These are phyloP conservation scores for Sarcophaga peregrina DNA, from an alignment of 1,140 invertebrate species.

Conservation along the genomic window DNA sequence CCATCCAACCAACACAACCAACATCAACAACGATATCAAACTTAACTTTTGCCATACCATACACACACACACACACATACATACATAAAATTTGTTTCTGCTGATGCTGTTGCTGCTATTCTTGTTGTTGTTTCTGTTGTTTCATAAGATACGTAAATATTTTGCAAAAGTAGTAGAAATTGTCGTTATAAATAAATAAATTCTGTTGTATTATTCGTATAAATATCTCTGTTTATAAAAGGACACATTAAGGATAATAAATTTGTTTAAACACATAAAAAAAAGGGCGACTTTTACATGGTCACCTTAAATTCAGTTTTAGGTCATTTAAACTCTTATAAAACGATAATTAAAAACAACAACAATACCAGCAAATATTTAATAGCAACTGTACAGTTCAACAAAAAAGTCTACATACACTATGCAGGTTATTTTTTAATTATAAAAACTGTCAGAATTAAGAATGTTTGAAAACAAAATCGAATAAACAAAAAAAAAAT, in stretches of 20 bases:
- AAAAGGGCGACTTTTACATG: background rate
- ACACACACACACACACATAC: too few species aligned
- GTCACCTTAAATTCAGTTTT: background rate
- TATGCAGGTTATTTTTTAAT: too few species aligned
- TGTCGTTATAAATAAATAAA: background rate
- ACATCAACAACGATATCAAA: too few species aligned
- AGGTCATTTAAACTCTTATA: conserved; percentile 15
- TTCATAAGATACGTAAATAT: too few species aligned
- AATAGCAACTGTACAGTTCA: too few species aligned
- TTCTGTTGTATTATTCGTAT: background rate
- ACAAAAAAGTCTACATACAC: too few species aligned
- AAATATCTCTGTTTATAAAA: conserved; percentile 25
- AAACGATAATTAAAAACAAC: background rate
- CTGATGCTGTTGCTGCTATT: background rate
- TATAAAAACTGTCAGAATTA: too few species aligned
- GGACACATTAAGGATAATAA: conserved; percentile 27
- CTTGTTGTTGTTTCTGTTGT: background rate
- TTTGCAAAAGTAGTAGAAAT: background rate
- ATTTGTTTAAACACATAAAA: background rate
- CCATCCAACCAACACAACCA: too few species aligned
- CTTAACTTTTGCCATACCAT: too few species aligned
- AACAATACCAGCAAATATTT: background rate
- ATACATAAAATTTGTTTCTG: background rate
- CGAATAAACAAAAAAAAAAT: too few species aligned
- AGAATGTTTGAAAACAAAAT: too few species aligned